Base-by-base conservation (phyloP, 1,140 invertebrate species). In the Trypoxylus dichotomus region DNA sequence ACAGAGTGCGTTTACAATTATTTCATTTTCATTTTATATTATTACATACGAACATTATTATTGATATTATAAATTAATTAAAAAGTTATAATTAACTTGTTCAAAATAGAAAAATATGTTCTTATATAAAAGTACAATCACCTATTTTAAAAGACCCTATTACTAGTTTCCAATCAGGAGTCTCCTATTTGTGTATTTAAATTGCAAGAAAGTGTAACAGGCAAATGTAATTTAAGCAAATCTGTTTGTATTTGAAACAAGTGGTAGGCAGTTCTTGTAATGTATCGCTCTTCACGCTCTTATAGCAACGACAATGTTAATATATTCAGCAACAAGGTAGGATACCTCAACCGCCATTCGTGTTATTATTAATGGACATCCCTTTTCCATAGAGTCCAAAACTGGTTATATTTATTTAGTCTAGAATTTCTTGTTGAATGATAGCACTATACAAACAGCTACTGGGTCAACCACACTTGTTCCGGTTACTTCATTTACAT, bases 281-380 rank as follows among this genome's bases (percentile, higher is more conserved):
- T 19, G 19, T 54, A 54, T 37, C 32, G 47, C 47, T n/a, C 47
- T 54, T 54, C 60, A 29, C 24, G 60, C 19, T 29, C 24, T 68
- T 68, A 13, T 68, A 68, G 60, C 19, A 68, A 11, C 47, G 47
- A 68, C 25, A 68, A 27, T 24, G 1, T 25, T 68, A 68, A 68
- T 68, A 13, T 68, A 68, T 68, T 68, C 60, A 68, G 13, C 24
- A 68, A 24, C 60, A 68, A 68, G 60, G 60, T 68, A 68, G 60
- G 60, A 68, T 68, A 25, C 60, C 60, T 68, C 60, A 24, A 24
- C 60, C 60, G 24, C 60, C 5, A 24, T 27, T 29, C 60, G 21
- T 25, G 60, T 68, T 68, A 68, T 68, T 68, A 68, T 68, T 68
- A 68, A 68, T 68, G 60, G 60, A 68, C 60, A 68, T 68, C 60